Percentiles rank a stretch among this genome's conserved stretches.
phyloP scores from a whole-genome alignment of 2,113 vertebrate genomes.

The Hyaena hyaena region DNA sequence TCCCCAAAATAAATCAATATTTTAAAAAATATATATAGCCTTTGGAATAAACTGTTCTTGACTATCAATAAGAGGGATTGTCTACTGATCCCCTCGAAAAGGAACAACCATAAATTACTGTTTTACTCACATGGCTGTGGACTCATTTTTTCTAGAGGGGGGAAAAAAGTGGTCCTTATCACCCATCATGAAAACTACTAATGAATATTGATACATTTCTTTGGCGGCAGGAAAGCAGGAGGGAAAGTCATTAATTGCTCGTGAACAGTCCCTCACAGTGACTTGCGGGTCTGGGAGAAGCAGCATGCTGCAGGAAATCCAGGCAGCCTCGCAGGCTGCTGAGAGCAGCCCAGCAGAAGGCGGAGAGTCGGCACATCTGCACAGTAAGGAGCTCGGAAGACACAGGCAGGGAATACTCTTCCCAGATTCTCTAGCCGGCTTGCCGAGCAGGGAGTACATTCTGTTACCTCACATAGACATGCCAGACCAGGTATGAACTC shows the following conservation, averaged over 20 bases:
- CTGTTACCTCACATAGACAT: background rate
- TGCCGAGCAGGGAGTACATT: background rate
- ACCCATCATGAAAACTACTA: background rate
- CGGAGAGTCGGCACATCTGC: background rate
- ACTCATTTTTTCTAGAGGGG: background rate
- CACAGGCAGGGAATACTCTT: background rate
- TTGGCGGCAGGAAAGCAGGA: background rate
- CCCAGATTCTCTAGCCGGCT: background rate
- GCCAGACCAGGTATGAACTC: background rate
- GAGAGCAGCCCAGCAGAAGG: background rate
- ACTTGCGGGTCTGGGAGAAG: conserved; percentile 50
- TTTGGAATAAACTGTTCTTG: conserved; percentile 16
- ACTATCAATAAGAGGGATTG: conserved; percentile 22
- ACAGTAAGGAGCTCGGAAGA: background rate
- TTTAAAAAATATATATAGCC: background rate
- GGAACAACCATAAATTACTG: background rate
- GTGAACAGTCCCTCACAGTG: background rate
- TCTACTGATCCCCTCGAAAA: conserved; percentile 35
- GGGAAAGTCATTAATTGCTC: background rate
- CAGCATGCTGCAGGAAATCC: background rate
- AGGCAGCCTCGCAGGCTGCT: background rate
- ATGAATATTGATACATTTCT: background rate
- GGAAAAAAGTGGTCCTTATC: background rate
- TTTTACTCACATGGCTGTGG: background rate
- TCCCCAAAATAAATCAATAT: too few species aligned